Evolutionary conservation across 2,113 vertebrate genomes (phyloP).

Genomic region (Rana temporaria): DNA sequence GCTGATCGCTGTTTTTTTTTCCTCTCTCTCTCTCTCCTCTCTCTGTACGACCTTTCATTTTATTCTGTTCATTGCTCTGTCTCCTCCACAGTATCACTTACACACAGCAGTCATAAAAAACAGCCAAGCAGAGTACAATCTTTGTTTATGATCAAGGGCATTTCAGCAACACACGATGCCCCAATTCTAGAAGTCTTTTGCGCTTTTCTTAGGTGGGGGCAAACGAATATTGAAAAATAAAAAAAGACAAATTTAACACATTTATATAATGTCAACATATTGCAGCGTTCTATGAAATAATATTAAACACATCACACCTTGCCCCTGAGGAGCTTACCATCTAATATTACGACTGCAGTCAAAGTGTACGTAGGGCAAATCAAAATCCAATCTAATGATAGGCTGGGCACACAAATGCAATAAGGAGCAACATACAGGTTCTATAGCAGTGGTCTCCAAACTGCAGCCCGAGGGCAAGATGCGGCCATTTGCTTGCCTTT

Average conservation of each 20-base stretch:
- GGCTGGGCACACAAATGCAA: too few species aligned
- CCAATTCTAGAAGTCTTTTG: slow-evolving; percentile 57
- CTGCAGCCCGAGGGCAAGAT: too few species aligned
- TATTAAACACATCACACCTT: too few species aligned
- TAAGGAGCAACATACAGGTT: too few species aligned
- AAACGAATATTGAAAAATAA: background rate
- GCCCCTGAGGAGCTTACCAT: too few species aligned
- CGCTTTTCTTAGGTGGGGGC: slow-evolving; percentile 53
- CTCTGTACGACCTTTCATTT: slow-evolving; percentile 44
- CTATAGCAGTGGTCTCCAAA: too few species aligned
- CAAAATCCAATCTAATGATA: too few species aligned
- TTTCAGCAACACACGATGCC: slow-evolving; percentile 46
- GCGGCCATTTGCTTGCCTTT: too few species aligned
- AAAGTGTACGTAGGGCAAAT: too few species aligned
- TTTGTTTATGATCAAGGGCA: slow-evolving; percentile 55
- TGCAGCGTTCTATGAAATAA: too few species aligned
- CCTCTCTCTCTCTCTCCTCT: background rate
- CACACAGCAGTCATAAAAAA: slow-evolving; percentile 43
- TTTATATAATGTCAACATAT: background rate
- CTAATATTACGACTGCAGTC: too few species aligned
- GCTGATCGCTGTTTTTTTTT: slow-evolving; percentile 44
- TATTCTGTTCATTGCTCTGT: slow-evolving; percentile 41
- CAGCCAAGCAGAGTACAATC: slow-evolving; percentile 30
- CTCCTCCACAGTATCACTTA: slow-evolving; percentile 47
- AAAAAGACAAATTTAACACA: background rate